Conservation (phyloP, 2,113 vertebrate genomes). For the Numida meleagris region DNA sequence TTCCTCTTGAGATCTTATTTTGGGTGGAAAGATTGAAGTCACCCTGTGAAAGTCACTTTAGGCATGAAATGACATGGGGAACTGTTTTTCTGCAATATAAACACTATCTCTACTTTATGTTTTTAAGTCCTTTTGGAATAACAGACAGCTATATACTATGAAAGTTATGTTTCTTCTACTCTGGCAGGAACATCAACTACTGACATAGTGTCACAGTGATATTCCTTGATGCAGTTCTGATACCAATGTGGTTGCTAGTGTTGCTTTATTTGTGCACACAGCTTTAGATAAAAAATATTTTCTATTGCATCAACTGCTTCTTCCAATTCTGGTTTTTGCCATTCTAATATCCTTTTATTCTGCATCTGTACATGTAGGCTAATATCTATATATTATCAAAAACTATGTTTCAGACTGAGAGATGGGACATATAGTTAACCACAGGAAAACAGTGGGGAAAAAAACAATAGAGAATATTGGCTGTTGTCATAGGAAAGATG, state of each 20-base stretch:
- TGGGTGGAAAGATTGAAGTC: background rate
- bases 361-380: background rate
- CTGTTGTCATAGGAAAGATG: background rate
- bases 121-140: background rate
- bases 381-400: background rate
- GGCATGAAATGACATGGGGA: background rate
- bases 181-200: background rate
- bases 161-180: background rate
- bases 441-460: background rate
- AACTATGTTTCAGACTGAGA: background rate
- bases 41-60: background rate
- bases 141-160: background rate
- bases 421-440: background rate
- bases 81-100: background rate
- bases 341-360: background rate
- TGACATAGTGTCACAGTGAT: background rate
- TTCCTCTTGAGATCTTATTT: background rate
- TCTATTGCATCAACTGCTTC: background rate
- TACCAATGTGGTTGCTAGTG: background rate
- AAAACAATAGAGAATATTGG: background rate
- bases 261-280: background rate
- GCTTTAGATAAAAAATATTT: background rate
- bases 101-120: background rate
- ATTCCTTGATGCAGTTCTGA: background rate
- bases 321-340: background rate